Percentiles rank a stretch among this genome's conserved stretches.
phyloP scores from a whole-genome alignment of 2,797 vertebrate species.

The Lepidocolaptes lacrymiger region DNA sequence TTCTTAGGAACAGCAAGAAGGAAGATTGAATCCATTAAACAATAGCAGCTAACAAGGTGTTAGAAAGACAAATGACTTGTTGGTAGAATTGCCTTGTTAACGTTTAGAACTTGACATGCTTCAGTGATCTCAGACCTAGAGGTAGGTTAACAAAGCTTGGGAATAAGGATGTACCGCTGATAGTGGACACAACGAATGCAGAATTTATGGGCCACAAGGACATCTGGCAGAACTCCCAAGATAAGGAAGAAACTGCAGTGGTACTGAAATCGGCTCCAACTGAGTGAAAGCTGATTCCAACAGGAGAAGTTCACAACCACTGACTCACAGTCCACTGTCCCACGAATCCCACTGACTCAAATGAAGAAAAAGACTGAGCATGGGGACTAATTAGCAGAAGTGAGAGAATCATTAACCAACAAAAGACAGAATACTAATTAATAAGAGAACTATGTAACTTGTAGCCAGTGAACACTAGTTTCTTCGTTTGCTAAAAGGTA shows the following conservation, averaged over 20 bases:
- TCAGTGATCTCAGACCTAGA: not conserved
- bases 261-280: not conserved
- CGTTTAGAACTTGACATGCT: not conserved
- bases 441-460: not conserved
- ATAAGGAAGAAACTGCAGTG: not conserved
- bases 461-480: not conserved
- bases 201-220: not conserved
- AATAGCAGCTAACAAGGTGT: not conserved
- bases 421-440: not conserved
- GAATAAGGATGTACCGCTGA: not conserved
- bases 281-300: not conserved
- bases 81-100: not conserved
- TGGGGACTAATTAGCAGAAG: not conserved
- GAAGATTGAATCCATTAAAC: not conserved
- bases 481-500: not conserved
- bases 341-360: fast-evolving
- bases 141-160: not conserved
- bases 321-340: fast-evolving
- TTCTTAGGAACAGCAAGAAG: not conserved
- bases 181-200: not conserved
- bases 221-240: not conserved
- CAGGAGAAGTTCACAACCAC: not conserved
- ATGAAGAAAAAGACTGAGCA: not conserved
- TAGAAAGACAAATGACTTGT: not conserved
- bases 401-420: fast-evolving